phyloP scores from a whole-genome alignment of 2,888 invertebrate species.

The Agonum fuliginosum region DNA sequence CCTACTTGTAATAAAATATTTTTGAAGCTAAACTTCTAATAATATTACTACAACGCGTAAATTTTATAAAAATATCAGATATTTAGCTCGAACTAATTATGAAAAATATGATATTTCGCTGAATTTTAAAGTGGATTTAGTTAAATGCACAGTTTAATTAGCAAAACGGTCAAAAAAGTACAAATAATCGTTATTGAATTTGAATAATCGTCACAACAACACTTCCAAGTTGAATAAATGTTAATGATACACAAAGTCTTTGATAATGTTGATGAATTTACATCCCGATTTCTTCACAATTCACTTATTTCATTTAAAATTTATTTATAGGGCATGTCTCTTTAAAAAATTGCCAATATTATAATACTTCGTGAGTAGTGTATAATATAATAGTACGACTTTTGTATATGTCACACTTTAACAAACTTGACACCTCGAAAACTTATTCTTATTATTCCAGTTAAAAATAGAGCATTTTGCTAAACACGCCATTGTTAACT shows the following conservation, averaged over 20 bases:
- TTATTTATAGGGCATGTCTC: conserved; percentile 45
- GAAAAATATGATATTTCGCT: conserved; percentile 22
- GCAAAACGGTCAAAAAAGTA: conserved; percentile 33
- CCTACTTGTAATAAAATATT: conserved; percentile 32
- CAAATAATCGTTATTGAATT: conserved; percentile 40
- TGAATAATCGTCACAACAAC: conserved; percentile 51
- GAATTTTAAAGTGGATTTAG: background rate
- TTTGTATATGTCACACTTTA: background rate
- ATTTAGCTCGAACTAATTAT: conserved; percentile 31
- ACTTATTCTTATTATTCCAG: background rate
- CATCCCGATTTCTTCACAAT: conserved; percentile 35
- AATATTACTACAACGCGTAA: too few relatives aligned
- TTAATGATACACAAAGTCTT: conserved; percentile 39
- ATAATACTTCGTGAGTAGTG: conserved; percentile 42
- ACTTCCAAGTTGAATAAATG: conserved; percentile 52
- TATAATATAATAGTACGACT: conserved; percentile 56
- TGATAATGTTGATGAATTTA: conserved; percentile 33
- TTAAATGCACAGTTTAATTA: conserved; percentile 3
- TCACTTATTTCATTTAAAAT: conserved; percentile 45
- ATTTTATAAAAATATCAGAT: conserved; percentile 35
- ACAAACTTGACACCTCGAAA: background rate
- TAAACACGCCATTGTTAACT: conserved; percentile 30
- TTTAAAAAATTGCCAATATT: conserved; percentile 57
- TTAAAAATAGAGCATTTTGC: too few relatives aligned
- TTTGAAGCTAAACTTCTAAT: conserved; percentile 6